phyloP scores from a whole-genome alignment of 2,113 vertebrate species.

The Rissa tridactyla region DNA sequence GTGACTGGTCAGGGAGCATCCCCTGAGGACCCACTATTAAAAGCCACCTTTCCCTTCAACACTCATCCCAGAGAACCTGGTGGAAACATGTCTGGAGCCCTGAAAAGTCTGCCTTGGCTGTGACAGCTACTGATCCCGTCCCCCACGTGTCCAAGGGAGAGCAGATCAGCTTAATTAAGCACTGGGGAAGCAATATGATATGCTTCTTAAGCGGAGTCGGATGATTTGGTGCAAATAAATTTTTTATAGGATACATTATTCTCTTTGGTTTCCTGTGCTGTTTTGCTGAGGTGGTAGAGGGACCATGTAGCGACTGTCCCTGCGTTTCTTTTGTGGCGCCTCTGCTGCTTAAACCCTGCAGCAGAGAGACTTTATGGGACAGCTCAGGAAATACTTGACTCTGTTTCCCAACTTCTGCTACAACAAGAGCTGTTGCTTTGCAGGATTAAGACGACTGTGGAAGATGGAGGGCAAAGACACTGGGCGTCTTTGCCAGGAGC shows the following conservation, averaged over 20 bases:
- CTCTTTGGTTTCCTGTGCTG: background rate
- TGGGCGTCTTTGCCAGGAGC: background rate
- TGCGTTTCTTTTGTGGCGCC: background rate
- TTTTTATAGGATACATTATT: background rate
- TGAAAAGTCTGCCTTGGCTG: background rate
- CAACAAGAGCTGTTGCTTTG: background rate
- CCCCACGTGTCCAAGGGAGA: accelerated
- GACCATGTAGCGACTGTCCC: accelerated
- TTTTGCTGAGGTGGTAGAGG: background rate
- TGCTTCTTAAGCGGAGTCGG: background rate
- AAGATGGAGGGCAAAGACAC: background rate
- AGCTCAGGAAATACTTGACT: background rate
- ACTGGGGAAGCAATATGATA: background rate
- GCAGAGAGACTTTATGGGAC: background rate
- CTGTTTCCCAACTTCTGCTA: background rate
- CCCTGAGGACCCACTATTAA: background rate
- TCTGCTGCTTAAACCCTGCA: background rate
- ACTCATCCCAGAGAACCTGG: background rate
- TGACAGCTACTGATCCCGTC: background rate
- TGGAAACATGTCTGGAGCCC: background rate
- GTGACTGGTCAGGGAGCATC: background rate
- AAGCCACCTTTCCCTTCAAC: background rate
- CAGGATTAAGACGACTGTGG: background rate
- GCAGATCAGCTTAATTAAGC: background rate
- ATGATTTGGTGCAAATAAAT: background rate